A percentile compares a stretch with the other conserved stretches of the same genome.
These are phyloP conservation scores for Eurytemora carolleeae DNA, from an alignment of 1,140 invertebrate genomes.

Conservation along the genomic window DNA sequence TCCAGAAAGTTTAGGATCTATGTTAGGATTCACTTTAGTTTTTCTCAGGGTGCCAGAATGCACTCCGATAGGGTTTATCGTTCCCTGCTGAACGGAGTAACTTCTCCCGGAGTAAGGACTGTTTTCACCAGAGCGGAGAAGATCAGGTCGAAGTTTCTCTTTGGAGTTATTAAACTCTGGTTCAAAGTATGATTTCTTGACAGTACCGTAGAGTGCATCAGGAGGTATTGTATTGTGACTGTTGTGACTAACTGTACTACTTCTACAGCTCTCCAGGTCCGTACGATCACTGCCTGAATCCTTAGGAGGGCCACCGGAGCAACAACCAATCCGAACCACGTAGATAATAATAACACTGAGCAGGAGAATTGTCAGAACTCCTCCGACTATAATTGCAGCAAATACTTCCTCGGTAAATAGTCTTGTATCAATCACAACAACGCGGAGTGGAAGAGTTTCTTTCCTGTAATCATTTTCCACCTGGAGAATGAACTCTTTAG, in stretches of 20 bases:
- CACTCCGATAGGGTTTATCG: background rate
- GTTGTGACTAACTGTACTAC: background rate
- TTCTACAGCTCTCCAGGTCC: slow-evolving; percentile 8
- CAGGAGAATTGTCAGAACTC: slow-evolving; percentile 9
- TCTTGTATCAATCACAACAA: background rate
- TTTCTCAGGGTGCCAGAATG: background rate
- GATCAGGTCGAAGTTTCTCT: background rate
- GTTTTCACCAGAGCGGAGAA: background rate
- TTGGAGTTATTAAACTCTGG: background rate
- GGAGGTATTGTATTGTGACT: slow-evolving; percentile 7
- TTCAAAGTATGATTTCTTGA: background rate
- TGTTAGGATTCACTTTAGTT: background rate
- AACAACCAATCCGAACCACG: background rate
- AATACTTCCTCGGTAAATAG: slow-evolving; percentile 12
- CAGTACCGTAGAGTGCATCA: slow-evolving; percentile 11
- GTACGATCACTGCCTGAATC: background rate
- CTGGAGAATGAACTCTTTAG: slow-evolving; percentile 20
- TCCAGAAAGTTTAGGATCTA: background rate
- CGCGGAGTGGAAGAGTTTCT: slow-evolving; percentile 5
- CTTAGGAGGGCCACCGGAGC: background rate
- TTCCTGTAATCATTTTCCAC: slow-evolving; percentile 21
- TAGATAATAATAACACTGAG: slow-evolving; percentile 8
- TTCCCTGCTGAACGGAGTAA: background rate
- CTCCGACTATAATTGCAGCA: slow-evolving; percentile 4
- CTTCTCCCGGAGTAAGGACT: background rate